phyloP scores from a whole-genome alignment of 2,888 invertebrate species.

The Lacanobia wlatinum region DNA sequence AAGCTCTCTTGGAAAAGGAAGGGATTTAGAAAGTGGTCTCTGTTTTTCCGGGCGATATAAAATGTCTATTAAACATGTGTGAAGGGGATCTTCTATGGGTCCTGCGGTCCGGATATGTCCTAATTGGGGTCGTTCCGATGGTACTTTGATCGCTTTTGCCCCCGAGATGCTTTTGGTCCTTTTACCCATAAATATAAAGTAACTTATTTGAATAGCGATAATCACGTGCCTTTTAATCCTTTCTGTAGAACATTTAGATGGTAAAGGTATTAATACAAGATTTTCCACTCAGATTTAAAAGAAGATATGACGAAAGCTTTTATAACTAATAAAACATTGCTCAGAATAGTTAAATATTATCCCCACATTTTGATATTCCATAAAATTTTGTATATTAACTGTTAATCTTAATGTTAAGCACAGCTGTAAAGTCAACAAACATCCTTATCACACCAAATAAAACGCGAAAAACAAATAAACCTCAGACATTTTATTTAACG shows the following conservation, averaged over 20 bases:
- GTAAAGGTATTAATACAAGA: not conserved
- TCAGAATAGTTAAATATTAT: conserved; percentile 20
- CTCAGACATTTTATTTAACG: conserved; percentile 44
- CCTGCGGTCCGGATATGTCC: conserved; percentile 12
- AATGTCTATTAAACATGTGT: conserved; percentile 48
- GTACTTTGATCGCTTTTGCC: conserved; percentile 25
- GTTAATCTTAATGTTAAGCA: conserved; percentile 41
- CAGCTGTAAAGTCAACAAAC: conserved; percentile 43
- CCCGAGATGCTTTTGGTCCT: not conserved
- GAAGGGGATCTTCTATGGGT: conserved; percentile 3
- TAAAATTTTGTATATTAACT: conserved; percentile 35
- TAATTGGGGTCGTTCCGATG: conserved; percentile 30
- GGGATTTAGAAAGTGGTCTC: conserved; percentile 46
- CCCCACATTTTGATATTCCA: conserved; percentile 27
- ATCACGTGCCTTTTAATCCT: not conserved
- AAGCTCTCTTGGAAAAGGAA: conserved; percentile 52
- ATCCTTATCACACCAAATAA: conserved; percentile 57
- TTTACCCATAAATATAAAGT: not conserved
- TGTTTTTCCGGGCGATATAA: conserved; percentile 51
- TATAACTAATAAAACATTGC: conserved; percentile 11
- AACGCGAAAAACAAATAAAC: conserved; percentile 58
- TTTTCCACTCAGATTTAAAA: not conserved
- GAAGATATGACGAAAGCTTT: not conserved
- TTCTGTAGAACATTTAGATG: not conserved
- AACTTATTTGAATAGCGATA: not conserved